A percentile compares a stretch with the other conserved stretches of the same genome.
These are phyloP conservation scores for Drosophila virilis DNA, from an alignment of 1,140 invertebrate species.

Conservation along the genomic window DNA sequence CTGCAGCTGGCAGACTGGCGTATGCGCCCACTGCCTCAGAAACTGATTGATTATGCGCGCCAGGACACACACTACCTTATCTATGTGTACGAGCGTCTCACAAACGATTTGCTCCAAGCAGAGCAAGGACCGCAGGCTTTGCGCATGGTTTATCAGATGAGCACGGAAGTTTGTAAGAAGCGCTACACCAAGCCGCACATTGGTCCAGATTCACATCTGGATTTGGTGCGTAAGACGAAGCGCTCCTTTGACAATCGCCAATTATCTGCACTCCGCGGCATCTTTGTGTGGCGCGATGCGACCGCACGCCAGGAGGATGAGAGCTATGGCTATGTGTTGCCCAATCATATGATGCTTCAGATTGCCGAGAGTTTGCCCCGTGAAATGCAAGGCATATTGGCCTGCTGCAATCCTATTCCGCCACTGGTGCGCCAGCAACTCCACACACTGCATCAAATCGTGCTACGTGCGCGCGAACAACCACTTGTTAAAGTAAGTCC, in stretches of 20 bases:
- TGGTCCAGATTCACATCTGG: constrained; percentile 89
- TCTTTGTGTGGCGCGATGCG: constrained; percentile 95
- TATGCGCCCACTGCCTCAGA: constrained; percentile 93
- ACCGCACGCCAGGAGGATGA: constrained; percentile 96
- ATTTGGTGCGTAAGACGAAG: constrained; percentile 91
- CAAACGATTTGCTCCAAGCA: constrained; percentile 90
- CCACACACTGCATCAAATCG: constrained; percentile 90
- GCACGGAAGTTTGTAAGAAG: constrained; percentile 89
- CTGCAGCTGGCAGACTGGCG: constrained; percentile 99
- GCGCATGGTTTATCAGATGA: constrained; percentile 88
- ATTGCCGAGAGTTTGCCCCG: constrained; percentile 95
- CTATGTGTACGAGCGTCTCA: constrained; percentile 94
- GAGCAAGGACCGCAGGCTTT: constrained; percentile 90
- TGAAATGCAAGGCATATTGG: constrained; percentile 96
- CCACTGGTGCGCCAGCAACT: constrained; percentile 92
- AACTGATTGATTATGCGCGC: constrained; percentile 94
- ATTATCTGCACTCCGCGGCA: constrained; percentile 91
- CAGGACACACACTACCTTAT: constrained; percentile 98
- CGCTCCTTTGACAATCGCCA: constrained; percentile 94
- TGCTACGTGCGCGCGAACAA: constrained; percentile 90
- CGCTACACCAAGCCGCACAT: constrained; percentile 93
- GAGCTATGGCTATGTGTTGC: constrained; percentile 95
- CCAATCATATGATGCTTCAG: constrained; percentile 97
- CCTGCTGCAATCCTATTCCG: constrained; percentile 97
- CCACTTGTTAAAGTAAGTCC: constrained; percentile 88